phyloP scores from a whole-genome alignment of 2,888 invertebrate species.

The Schrankia costaestrigalis region DNA sequence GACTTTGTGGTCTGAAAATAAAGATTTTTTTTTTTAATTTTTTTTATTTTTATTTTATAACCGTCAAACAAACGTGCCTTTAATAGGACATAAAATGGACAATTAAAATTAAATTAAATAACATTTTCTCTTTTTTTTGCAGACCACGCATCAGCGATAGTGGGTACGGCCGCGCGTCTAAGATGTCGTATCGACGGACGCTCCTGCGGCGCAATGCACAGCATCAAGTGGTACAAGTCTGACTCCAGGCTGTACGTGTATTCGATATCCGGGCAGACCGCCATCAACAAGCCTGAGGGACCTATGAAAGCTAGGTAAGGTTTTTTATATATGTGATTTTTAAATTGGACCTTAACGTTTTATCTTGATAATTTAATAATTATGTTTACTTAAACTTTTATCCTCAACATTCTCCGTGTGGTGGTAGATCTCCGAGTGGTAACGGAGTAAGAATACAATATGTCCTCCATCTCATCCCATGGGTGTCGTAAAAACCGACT shows the following conservation, averaged over 20 bases:
- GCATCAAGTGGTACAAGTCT: constrained; percentile 91
- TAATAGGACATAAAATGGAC: too few relatives aligned
- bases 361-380: constrained; percentile 6
- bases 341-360: constrained; percentile 6
- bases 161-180: constrained; percentile 85
- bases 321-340: constrained; percentile 5
- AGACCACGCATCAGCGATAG: constrained; percentile 84
- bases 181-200: constrained; percentile 86
- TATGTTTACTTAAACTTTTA: not conserved
- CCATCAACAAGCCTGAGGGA: constrained; percentile 84
- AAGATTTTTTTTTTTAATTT: too few relatives aligned
- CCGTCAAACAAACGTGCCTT: too few relatives aligned
- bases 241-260: constrained; percentile 87
- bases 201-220: constrained; percentile 89
- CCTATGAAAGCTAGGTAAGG: constrained; percentile 86
- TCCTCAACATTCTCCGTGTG: not conserved
- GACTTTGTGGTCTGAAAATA: too few relatives aligned
- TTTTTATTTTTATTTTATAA: too few relatives aligned
- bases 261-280: constrained; percentile 84
- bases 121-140: constrained; percentile 21
- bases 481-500: too few relatives aligned
- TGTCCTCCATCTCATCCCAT: too few relatives aligned
- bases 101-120: too few relatives aligned
- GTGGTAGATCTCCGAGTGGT: too few relatives aligned
- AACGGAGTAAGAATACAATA: too few relatives aligned